Base-by-base conservation (phyloP, 2,797 vertebrate genomes). In the Kryptolebias ocellatus region DNA sequence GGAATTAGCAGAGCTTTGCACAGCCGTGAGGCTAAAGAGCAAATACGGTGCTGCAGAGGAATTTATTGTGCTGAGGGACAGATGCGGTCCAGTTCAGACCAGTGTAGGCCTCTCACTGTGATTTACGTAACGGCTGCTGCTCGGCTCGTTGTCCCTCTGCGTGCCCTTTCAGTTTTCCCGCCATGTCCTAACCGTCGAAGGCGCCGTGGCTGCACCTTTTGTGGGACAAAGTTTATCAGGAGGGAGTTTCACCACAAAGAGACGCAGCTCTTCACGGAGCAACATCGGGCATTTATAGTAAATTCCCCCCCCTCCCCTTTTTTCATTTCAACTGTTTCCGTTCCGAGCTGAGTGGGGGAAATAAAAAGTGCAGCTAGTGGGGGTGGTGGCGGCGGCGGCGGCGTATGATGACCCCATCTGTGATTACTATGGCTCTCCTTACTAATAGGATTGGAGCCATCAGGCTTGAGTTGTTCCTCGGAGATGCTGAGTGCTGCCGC, bases 391-490 rank as follows among this genome's bases (percentile, higher is more conserved):
- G 53, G 53, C 20, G 53, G 31, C 2, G 53, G 53, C 20, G 52
- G 72, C 45, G 14, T 45, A 63, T 75, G 79, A 73, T 89, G 78
- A 88, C 81, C 64, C 76, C 64, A 59, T 81, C 73, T 83, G 80
- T 86, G 85, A 91, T 92, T 93, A 92, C 84, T 69, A 71, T 80
- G 83, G 80, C 83, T 86, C 73, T 87, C 72, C 64, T 83, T 51
- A 62, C 83, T 92, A 92, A 93, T 92, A 90, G 90, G 92, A 93
- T 93, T 92, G 88, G 79, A 83, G 79, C 86, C 90, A 88, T 88
- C 89, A 83, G 81, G 89, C 87, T 87, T 64, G 82, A 83, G 83
- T 83, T 84, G 89, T 74, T 83, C 84, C 83, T 86, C 62, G 10
- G 76, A 80, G 86, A 87, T 80, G 74, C 75, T 28, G 63, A 76